These are phyloP conservation scores for Myotis brandtii DNA, from an alignment of 2,113 vertebrate species.

Conservation along the genomic window DNA sequence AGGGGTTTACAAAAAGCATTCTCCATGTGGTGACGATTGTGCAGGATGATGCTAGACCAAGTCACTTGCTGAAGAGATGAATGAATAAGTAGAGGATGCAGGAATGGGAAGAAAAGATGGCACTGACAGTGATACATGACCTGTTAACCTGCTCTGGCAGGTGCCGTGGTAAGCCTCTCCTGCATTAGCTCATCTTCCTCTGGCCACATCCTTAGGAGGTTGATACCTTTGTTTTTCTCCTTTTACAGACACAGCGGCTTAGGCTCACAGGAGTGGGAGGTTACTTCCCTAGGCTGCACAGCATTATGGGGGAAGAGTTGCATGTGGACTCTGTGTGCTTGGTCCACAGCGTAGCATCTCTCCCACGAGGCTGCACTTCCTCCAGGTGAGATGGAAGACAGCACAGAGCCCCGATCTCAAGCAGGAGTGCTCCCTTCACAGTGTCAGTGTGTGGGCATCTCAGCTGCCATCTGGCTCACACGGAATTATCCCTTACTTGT, in stretches of 20 bases:
- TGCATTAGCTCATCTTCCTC: not conserved
- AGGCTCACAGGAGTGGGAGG: not conserved
- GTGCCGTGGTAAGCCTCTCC: rapidly evolving
- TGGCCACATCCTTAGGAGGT: too few relatives aligned
- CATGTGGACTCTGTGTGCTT: too few relatives aligned
- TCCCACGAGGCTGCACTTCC: rapidly evolving
- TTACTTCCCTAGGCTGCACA: not conserved
- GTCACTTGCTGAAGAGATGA: not conserved
- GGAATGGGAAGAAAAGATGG: not conserved
- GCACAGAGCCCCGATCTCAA: rapidly evolving
- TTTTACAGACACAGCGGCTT: not conserved
- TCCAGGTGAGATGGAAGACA: not conserved
- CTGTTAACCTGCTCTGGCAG: not conserved
- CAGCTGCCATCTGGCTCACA: not conserved
- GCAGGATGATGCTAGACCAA: not conserved
- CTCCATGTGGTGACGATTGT: rapidly evolving
- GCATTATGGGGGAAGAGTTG: not conserved
- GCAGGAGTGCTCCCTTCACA: not conserved
- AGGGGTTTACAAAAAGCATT: not conserved
- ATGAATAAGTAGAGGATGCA: not conserved
- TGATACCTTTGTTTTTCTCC: not conserved
- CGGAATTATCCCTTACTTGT: not conserved
- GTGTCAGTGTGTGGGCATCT: rapidly evolving
- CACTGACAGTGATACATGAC: rapidly evolving
- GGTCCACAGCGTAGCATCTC: too few relatives aligned